Percentiles rank a stretch among this genome's conserved stretches.
These are phyloP conservation scores for Drosophila koepferae DNA, from an alignment of 2,888 invertebrate species.

Conservation along the genomic window DNA sequence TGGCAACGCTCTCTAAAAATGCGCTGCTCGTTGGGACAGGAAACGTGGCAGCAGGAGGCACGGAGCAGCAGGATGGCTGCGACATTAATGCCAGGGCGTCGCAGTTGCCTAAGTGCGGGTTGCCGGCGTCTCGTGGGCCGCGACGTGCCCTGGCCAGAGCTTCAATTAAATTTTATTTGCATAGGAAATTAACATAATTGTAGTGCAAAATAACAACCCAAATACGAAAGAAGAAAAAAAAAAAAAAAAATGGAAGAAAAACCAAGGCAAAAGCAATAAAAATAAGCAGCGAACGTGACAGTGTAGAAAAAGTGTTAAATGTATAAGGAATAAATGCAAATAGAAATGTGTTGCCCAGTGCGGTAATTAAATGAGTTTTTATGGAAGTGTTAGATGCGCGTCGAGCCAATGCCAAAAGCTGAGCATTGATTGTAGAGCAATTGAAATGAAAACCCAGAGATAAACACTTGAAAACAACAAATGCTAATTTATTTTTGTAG, in stretches of 20 bases:
- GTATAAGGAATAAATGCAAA: slow-evolving; percentile 53
- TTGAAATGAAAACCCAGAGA: background rate
- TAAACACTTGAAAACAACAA: background rate
- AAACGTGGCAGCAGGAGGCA: background rate
- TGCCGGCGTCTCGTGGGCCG: slow-evolving; percentile 53
- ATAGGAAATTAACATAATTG: slow-evolving; percentile 85
- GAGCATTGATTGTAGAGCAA: background rate
- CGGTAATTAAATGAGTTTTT: slow-evolving; percentile 65
- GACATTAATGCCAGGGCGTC: slow-evolving; percentile 63
- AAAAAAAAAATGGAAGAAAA: slow-evolving; percentile 11
- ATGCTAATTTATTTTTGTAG: background rate
- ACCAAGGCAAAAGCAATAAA: slow-evolving; percentile 60
- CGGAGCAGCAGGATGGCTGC: background rate
- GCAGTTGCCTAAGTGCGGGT: slow-evolving; percentile 62
- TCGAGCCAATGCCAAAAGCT: slow-evolving; percentile 15
- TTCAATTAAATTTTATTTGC: slow-evolving; percentile 85
- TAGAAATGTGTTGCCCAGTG: slow-evolving; percentile 53
- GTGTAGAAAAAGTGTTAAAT: slow-evolving; percentile 67
- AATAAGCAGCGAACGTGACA: slow-evolving; percentile 74
- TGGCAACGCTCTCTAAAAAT: slow-evolving; percentile 73
- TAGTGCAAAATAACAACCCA: slow-evolving; percentile 74
- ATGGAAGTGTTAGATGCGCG: slow-evolving; percentile 41
- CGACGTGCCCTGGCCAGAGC: slow-evolving; percentile 73
- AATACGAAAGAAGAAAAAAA: slow-evolving; percentile 44
- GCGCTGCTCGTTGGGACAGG: slow-evolving; percentile 36